Evolutionary conservation across 2,888 invertebrate genomes (phyloP), one percentile per base, ranked within the genome.

Genomic region (Tetranychus piercei): DNA sequence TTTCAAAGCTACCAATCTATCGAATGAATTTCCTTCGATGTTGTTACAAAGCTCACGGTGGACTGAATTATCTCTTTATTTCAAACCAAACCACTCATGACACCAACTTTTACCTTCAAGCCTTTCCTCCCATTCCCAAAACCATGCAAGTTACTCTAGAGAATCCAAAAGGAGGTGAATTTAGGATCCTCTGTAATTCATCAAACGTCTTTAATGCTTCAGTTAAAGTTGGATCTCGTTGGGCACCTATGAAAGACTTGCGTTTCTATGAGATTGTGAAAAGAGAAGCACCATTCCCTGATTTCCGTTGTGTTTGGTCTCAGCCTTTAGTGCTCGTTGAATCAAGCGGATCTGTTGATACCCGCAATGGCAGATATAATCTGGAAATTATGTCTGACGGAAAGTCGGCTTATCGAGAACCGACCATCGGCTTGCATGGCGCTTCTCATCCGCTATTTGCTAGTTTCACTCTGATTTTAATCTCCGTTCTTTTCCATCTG

Each of bases 261-360:
- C 69, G 20, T 18, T 69, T 23, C 69, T 20, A 20, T 22, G 69
- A 69, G 11, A 20, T 23, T 20, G 20, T 23, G 11, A 20, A 23
- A 23, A 69, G 20, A 23, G 69, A 69, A 23, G 69, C 20, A 20
- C 69, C 69, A 9, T 69, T 69, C 20, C 69, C 20, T 15, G 69
- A 69, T 69, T 69, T 69, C 20, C 69, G 69, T 23, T 69, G 69
- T 22, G 11, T 23, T 69, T 69, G 69, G 69, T 69, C 69, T 69
- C 69, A 69, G 9, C 69, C 69, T 11, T 23, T 69, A 5, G 15
- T 23, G 11, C 69, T 69, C 20, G 34, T 23, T 69, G 69, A 69
- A 1, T 23, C 22, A 22, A 23, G 22, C 4, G 69, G 69, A 11
- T 69, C 69, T 6, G 9, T 69, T 18, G 69, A 69, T 9, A 69